phyloP scores from a whole-genome alignment of 1,140 invertebrate genomes.

The Drosophila parabipectinata region DNA sequence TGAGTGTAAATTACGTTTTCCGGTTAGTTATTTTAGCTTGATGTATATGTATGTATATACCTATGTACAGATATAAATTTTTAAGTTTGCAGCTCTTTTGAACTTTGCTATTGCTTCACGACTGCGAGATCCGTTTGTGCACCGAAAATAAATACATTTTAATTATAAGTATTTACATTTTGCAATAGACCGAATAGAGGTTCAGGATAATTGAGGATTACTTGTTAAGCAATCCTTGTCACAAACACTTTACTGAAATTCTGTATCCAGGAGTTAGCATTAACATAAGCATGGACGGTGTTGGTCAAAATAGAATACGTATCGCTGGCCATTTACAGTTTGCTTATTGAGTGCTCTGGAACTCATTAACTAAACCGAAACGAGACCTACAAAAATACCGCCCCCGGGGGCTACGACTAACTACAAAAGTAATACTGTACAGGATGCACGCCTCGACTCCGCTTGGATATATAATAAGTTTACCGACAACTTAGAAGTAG shows the following conservation, averaged over 20 bases:
- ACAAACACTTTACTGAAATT: neutral
- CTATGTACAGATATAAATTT: conserved; percentile 60
- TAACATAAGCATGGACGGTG: conserved; percentile 69
- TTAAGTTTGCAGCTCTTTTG: conserved; percentile 54
- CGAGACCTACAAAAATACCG: conserved; percentile 16
- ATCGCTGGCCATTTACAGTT: conserved; percentile 59
- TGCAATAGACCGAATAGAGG: conserved; percentile 6
- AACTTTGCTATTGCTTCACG: conserved; percentile 45
- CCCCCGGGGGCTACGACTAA: conserved; percentile 59
- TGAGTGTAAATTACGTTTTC: conserved; percentile 43
- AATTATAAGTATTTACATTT: conserved; percentile 46
- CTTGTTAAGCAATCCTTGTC: neutral
- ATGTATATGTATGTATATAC: conserved; percentile 54
- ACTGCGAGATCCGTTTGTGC: conserved; percentile 75
- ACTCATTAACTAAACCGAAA: conserved; percentile 35
- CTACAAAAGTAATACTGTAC: conserved; percentile 80
- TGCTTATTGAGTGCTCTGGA: conserved; percentile 3
- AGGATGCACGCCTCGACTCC: conserved; percentile 56
- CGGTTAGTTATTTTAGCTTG: conserved; percentile 31
- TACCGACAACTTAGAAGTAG: conserved; percentile 75
- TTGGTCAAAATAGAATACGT: conserved; percentile 58
- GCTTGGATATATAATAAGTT: conserved; percentile 18
- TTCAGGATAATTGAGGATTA: conserved; percentile 16
- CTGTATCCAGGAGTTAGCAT: conserved; percentile 14
- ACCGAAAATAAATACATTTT: conserved; percentile 49